phyloP scores from a whole-genome alignment of 1,140 invertebrate genomes.

The Drusus annulatus region DNA sequence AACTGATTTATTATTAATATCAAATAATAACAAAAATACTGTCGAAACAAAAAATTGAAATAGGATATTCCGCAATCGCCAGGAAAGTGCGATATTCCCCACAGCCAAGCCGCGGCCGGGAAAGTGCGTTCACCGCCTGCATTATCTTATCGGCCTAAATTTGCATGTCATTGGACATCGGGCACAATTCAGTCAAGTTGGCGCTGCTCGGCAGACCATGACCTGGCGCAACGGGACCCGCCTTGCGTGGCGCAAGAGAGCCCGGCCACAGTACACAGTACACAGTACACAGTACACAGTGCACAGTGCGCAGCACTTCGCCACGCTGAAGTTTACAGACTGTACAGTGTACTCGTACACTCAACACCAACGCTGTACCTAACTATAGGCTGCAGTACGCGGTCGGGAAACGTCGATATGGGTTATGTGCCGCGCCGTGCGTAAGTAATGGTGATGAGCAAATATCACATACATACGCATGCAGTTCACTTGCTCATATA shows the following conservation, averaged over 20 bases:
- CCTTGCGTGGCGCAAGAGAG: not conserved
- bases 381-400: too few relatives aligned
- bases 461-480: not conserved
- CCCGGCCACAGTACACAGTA: not conserved
- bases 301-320: too few relatives aligned
- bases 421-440: not conserved
- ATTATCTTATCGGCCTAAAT: not conserved
- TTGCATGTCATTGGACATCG: constrained; percentile 8
- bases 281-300: not conserved
- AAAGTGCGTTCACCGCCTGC: not conserved
- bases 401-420: too few relatives aligned
- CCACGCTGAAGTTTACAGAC: too few relatives aligned
- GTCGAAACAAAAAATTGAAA: too few relatives aligned
- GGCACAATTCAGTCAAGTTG: not conserved
- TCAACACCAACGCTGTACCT: too few relatives aligned
- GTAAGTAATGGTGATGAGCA: constrained; percentile 29
- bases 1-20: too few relatives aligned
- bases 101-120: not conserved
- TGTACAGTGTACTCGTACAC: too few relatives aligned
- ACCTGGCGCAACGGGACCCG: constrained; percentile 34
- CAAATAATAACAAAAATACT: too few relatives aligned
- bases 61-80: too few relatives aligned
- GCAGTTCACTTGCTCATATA: not conserved
- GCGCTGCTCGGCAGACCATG: constrained; percentile 21
- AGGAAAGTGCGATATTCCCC: too few relatives aligned